phyloP scores from a whole-genome alignment of 2,797 vertebrate species.

The Notamacropus eugenii region DNA sequence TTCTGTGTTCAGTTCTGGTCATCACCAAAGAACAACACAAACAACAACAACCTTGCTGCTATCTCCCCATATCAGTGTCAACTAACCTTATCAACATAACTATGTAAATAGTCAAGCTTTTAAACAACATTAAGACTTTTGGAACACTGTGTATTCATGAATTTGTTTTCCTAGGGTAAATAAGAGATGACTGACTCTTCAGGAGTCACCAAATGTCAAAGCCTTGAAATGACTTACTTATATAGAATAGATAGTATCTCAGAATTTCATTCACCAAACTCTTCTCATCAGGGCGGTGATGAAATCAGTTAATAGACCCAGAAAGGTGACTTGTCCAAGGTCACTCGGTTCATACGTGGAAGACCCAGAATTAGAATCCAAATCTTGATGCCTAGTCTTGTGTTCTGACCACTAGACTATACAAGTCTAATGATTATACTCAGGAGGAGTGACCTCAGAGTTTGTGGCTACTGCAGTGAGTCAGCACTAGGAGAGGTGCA shows the following conservation, averaged over 20 bases:
- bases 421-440: neutral
- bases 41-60: neutral
- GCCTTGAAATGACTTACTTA: neutral
- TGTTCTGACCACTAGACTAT: neutral
- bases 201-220: neutral
- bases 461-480: neutral
- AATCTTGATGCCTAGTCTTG: neutral
- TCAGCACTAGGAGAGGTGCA: neutral
- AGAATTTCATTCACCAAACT: neutral
- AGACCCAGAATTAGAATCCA: neutral
- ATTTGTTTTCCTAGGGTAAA: conserved; percentile 19
- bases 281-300: neutral
- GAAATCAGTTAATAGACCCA: neutral
- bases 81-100: neutral
- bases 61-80: neutral
- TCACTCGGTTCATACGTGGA: neutral
- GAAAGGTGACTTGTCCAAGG: conserved; percentile 10
- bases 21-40: neutral
- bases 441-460: neutral
- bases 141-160: neutral
- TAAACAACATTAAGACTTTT: neutral
- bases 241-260: neutral
- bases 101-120: neutral
- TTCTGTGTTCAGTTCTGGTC: neutral
- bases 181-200: conserved; percentile 26